phyloP scores from a whole-genome alignment of 2,113 vertebrate genomes.

The Trichomycterus rosablanca region DNA sequence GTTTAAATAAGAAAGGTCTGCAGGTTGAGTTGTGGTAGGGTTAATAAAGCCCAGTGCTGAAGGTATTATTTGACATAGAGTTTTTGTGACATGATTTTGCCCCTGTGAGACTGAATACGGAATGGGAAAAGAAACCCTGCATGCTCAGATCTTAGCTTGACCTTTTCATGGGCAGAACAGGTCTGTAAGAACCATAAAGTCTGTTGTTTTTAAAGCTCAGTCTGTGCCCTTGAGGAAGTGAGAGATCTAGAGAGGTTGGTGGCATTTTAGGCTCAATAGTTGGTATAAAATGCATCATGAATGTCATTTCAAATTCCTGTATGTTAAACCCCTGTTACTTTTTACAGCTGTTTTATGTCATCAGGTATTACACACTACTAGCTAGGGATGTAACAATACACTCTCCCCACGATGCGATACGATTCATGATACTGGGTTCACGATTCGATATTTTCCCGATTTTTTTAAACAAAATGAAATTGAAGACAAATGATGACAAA shows the following conservation, averaged over 20 bases:
- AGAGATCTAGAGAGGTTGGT: conserved; percentile 49
- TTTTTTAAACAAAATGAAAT: no score
- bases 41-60: not conserved
- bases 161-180: conserved; percentile 54
- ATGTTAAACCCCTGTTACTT: no score
- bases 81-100: not conserved
- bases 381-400: no score
- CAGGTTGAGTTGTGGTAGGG: not conserved
- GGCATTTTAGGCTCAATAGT: conserved; percentile 59
- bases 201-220: conserved; percentile 55
- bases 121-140: conserved; percentile 32
- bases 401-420: no score
- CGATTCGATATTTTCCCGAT: no score
- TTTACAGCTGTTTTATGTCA: no score
- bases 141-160: conserved; percentile 33
- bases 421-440: no score
- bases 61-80: conserved; percentile 15
- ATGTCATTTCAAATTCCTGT: no score
- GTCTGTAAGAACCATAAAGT: conserved; percentile 53
- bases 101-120: conserved; percentile 8
- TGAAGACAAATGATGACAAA: no score
- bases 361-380: no score
- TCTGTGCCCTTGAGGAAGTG: conserved; percentile 63
- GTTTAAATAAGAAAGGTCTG: conserved; percentile 3
- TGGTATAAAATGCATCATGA: no score